Conservation (phyloP, 2,113 vertebrate species). For the Bufo gargarizans region DNA sequence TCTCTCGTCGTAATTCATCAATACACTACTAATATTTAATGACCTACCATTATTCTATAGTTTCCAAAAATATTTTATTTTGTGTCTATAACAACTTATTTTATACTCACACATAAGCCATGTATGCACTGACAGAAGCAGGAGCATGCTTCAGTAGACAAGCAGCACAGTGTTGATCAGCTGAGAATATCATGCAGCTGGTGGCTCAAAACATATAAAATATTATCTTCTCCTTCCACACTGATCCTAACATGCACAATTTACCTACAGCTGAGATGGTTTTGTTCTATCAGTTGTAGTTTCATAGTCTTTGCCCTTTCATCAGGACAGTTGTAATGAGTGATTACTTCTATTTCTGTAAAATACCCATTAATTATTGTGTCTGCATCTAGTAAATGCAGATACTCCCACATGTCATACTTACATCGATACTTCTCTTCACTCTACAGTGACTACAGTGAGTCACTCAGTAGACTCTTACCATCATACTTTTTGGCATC, state of each 20-base stretch:
- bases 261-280: constrained; percentile 11
- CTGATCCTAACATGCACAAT: background rate
- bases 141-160: background rate
- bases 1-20: too few relatives aligned
- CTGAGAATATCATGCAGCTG: background rate
- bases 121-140: too few relatives aligned
- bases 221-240: background rate
- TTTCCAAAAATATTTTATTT: too few relatives aligned
- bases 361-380: constrained; percentile 22
- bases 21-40: too few relatives aligned
- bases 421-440: background rate
- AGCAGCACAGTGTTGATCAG: background rate
- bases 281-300: background rate
- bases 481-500: background rate
- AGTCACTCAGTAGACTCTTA: too few relatives aligned
- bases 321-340: constrained; percentile 17
- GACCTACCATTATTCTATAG: too few relatives aligned
- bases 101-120: too few relatives aligned
- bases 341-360: constrained; percentile 20
- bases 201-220: background rate
- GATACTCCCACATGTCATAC: constrained; percentile 22
- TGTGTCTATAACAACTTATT: too few relatives aligned
- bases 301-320: constrained; percentile 15
- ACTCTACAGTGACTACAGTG: background rate
- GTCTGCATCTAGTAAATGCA: constrained; percentile 17